A percentile compares a stretch with the other conserved stretches of the same genome.
These are phyloP conservation scores for Agrilus biguttatus DNA, from an alignment of 2,888 invertebrate genomes.

Conservation along the genomic window DNA sequence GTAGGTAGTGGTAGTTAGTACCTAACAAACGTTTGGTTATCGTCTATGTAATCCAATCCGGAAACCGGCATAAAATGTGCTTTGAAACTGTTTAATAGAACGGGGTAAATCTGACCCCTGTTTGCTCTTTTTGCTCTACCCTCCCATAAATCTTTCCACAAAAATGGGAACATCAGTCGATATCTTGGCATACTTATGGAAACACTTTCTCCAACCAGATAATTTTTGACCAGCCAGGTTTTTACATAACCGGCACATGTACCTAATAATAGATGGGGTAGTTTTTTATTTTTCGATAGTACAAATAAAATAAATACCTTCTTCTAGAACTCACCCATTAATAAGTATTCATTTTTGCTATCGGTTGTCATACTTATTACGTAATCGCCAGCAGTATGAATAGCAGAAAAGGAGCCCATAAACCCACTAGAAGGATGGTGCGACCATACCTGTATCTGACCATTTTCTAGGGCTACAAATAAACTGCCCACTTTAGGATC, in stretches of 20 bases:
- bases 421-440: conserved; percentile 54
- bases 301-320: neutral
- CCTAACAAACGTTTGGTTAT: conserved; percentile 53
- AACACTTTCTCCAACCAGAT: conserved; percentile 34
- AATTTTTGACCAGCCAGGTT: conserved; percentile 62
- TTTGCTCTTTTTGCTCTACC: conserved; percentile 54
- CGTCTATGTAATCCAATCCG: conserved; percentile 49
- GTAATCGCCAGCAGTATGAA: conserved; percentile 52
- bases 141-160: conserved; percentile 49
- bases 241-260: conserved; percentile 62
- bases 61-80: conserved; percentile 58
- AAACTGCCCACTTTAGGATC: conserved; percentile 44
- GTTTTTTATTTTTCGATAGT: neutral
- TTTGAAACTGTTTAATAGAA: conserved; percentile 53
- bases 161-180: conserved; percentile 56
- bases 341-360: conserved; percentile 51
- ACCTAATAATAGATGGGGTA: conserved; percentile 23
- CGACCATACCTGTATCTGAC: conserved; percentile 67
- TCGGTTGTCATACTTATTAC: conserved; percentile 59
- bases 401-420: conserved; percentile 51
- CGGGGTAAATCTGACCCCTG: conserved; percentile 44
- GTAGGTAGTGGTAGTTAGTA: conserved; percentile 18
- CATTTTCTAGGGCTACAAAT: conserved; percentile 59
- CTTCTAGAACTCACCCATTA: conserved; percentile 40
- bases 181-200: conserved; percentile 46